Evolutionary conservation across 2,888 invertebrate genomes (phyloP), one percentile per base, ranked within the genome.

Genomic region (Anoplius nigerrimus): DNA sequence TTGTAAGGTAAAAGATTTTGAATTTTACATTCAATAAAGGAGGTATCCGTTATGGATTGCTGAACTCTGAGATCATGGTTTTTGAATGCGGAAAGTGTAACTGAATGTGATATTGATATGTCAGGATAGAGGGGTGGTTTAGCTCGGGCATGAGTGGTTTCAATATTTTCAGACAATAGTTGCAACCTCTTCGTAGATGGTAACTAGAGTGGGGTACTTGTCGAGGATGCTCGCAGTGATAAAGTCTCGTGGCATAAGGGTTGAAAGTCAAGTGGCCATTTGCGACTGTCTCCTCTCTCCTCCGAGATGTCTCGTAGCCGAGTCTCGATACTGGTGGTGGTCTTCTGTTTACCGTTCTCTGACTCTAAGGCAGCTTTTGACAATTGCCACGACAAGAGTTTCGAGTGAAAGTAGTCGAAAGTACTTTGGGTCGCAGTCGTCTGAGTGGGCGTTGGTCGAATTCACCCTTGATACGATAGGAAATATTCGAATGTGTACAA

Each of bases 201-300:
- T 13, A 34, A 34, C 1, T 34, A 34, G 34, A 34, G 2, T 11
- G 11, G 34, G 8, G 11, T 34, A 11, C 6, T 6, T 6, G 4
- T 34, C 34, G 34, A 34, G 34, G 34, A 11, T 34, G 34, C 34
- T 13, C 51, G 21, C 57, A 22, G 52, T 54, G 34, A 51, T 42
- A 61, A n/a, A 20, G 69, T 34, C 66, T 64, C 68, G 77, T 74
- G 74, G 63, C 64, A 79, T 82, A 84, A 85, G 86, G 86, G 82
- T 84, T 84, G 82, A 82, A 68, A 62, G 53, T 71, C 56, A 65
- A 72, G 68, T 72, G 70, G 20, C 64, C 43, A 48, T 52, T 54
- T 53, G 56, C 43, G 45, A 55, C 62, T 69, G 53, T 66, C 45
- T 59, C 57, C n/a, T 45, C 52, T 16, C 24, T n/a, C 16, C 51